A percentile compares a stretch with the other conserved stretches of the same genome.
These are phyloP conservation scores for Delichon dasypus DNA, from an alignment of 2,797 vertebrate species.

Conservation along the genomic window DNA sequence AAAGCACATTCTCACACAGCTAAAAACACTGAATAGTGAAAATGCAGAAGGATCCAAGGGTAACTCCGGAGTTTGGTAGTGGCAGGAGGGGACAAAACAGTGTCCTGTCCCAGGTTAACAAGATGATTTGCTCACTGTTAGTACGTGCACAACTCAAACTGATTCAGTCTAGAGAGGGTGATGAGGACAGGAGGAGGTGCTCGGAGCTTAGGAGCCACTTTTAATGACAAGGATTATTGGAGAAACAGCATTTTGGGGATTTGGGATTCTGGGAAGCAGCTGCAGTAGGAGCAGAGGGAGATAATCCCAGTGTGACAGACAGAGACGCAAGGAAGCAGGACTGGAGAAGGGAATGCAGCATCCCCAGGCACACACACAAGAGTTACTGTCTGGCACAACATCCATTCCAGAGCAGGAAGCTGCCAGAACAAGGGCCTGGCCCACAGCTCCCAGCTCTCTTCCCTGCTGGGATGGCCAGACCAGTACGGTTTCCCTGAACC, in stretches of 20 bases:
- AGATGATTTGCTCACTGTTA: background rate
- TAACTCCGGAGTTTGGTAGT: background rate
- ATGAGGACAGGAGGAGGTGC: background rate
- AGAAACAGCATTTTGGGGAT: constrained; percentile 64
- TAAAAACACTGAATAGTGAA: background rate
- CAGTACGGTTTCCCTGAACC: background rate
- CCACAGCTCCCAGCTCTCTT: background rate
- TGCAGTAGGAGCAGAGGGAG: constrained; percentile 72
- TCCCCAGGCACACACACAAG: background rate
- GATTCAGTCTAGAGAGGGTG: background rate
- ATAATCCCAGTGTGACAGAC: constrained; percentile 62
- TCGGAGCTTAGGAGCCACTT: constrained; percentile 38
- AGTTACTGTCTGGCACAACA: background rate
- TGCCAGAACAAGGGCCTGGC: background rate
- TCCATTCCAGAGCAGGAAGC: background rate
- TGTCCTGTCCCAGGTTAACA: background rate
- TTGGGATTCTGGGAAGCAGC: constrained; percentile 70
- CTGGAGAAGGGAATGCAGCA: background rate
- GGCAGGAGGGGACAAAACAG: background rate
- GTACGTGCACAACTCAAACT: background rate
- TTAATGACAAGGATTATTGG: constrained; percentile 64
- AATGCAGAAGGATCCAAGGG: background rate
- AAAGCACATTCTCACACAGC: background rate
- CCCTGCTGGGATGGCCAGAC: background rate
- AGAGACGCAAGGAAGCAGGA: constrained; percentile 22